Percentiles rank a stretch among this genome's conserved stretches.
Evolutionary conservation across 2,113 vertebrate species (phyloP).

Genomic region (Narcine bancroftii): DNA sequence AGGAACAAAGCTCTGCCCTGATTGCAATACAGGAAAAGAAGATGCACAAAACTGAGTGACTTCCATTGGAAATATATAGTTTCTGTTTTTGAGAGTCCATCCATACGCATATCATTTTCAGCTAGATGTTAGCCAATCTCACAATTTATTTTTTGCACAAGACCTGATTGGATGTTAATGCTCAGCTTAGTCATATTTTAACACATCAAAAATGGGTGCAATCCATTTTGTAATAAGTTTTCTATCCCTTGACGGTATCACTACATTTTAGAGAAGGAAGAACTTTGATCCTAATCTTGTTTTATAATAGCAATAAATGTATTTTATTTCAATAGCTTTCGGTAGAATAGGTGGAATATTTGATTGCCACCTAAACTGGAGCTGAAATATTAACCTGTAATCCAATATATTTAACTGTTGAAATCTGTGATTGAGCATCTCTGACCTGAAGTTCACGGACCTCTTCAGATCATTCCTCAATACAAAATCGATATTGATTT

Average conservation of each 20-base stretch:
- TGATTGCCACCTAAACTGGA: background rate
- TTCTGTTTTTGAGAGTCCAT: too few relatives aligned
- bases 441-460: background rate
- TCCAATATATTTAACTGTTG: background rate
- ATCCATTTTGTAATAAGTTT: too few relatives aligned
- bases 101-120: too few relatives aligned
- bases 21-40: too few relatives aligned
- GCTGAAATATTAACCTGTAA: background rate
- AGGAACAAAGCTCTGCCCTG: too few relatives aligned
- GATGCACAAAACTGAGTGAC: too few relatives aligned
- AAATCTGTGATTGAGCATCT: background rate
- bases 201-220: too few relatives aligned
- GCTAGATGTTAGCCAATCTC: too few relatives aligned
- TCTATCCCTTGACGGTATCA: background rate
- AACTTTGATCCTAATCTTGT: background rate
- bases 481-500: background rate
- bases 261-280: background rate
- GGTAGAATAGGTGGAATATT: background rate
- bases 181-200: too few relatives aligned
- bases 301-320: slow-evolving; percentile 25
- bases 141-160: too few relatives aligned
- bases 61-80: too few relatives aligned
- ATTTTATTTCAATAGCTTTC: background rate
- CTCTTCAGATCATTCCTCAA: slow-evolving; percentile 1
- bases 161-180: too few relatives aligned